Evolutionary conservation across 1,140 invertebrate species (phyloP), one percentile per base, ranked within the genome.

Genomic region (Metaphire vulgaris): DNA sequence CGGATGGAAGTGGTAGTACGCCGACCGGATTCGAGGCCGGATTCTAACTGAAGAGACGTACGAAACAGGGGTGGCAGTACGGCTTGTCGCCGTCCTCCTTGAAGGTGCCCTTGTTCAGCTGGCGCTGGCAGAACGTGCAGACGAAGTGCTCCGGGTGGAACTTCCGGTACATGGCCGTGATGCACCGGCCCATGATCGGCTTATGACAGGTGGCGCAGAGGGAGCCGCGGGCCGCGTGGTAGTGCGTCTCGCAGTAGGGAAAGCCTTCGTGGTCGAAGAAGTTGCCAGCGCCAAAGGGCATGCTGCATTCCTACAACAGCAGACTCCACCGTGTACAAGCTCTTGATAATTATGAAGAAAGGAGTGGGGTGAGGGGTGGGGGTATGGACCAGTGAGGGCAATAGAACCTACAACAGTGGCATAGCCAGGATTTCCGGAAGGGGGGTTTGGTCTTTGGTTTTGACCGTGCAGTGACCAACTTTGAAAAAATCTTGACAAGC

Each of bases 81-180:
- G 97, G 96, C 84, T 98, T 97, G 82, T 98, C 96, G 82, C 96
- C 96, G 77, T 86, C 84, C 76, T 87, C 85, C 85, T 99, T 99
- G 87, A 99, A 99, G 0, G 96, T 99, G 79, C 97, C 92, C 85
- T 98, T 98, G 87, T 97, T 98, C 74, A 99, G 88, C 85, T 98
- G 96, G 83, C 97, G 94, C 77, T 98, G 87, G 82, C 97, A 99
- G 87, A 98, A 99, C 0, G 96, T 95, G 87, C 96, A 98, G 0
- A 97, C 95, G 84, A 99, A 99, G 87, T 99, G 97, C 86, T 99
- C 96, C 0, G 96, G 96, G 87, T 99, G 97, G 88, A 97, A 99
- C 87, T 99, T 99, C 72, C 93, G 21, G 29, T 41, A 97, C 96
- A 99, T 98, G 74, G 97, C 97, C 1, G 96, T 99, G 84, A 99